These are phyloP conservation scores for Phrynocephalus versicolor DNA, from an alignment of 2,113 vertebrate genomes.

Conservation along the genomic window DNA sequence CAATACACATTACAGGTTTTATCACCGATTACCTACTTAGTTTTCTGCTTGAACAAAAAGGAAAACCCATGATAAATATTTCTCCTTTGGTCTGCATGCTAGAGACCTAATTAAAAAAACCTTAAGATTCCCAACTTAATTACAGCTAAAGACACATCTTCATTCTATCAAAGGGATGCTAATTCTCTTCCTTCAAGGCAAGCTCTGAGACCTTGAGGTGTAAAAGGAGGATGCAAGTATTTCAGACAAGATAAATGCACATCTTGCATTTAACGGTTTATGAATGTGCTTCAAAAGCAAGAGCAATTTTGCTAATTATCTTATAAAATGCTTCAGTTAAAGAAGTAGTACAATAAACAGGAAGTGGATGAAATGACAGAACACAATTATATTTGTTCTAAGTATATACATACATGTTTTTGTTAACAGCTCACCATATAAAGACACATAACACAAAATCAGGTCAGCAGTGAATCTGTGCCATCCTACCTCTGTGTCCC, in stretches of 20 bases:
- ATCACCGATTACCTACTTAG: neutral
- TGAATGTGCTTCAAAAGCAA: neutral
- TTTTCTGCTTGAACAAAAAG: neutral
- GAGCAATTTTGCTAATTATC: neutral
- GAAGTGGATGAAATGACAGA: neutral
- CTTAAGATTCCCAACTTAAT: neutral
- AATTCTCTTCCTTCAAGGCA: neutral
- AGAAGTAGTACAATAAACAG: neutral
- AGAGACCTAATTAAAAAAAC: neutral
- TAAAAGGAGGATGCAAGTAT: neutral
- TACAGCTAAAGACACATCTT: neutral
- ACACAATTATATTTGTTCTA: neutral
- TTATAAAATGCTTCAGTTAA: neutral
- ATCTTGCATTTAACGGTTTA: neutral
- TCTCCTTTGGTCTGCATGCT: neutral
- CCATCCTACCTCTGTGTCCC: slow-evolving; percentile 92
- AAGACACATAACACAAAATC: rapidly evolving
- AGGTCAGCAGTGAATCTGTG: rapidly evolving
- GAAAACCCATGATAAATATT: neutral
- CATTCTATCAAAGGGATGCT: neutral
- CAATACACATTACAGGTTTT: neutral
- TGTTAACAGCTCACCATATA: neutral
- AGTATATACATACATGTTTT: neutral
- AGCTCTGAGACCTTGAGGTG: neutral
- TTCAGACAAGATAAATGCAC: neutral